Evolutionary conservation across 2,888 invertebrate genomes (phyloP).

Genomic region (Archips crataeganus): DNA sequence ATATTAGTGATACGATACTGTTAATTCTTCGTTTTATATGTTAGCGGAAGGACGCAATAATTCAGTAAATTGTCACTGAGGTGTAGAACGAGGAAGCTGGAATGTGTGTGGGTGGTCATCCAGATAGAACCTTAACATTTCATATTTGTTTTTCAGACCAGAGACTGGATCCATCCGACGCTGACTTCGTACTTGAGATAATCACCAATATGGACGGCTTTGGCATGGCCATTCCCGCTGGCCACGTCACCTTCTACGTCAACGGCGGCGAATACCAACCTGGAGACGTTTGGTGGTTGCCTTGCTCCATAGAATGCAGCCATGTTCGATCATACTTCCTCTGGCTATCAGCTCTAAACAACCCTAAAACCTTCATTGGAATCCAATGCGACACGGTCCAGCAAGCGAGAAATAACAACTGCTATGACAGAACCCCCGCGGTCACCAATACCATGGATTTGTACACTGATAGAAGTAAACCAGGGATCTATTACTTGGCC

Average conservation of each 20-base stretch:
- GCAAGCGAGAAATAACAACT: conserved; percentile 58
- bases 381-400: conserved; percentile 63
- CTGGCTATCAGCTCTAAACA: conserved; percentile 59
- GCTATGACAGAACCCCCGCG: conserved; percentile 57
- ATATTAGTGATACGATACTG: too few relatives aligned
- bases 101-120: too few relatives aligned
- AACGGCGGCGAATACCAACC: conserved; percentile 65
- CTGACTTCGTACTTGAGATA: conserved; percentile 48
- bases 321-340: conserved; percentile 56
- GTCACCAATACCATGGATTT: conserved; percentile 59
- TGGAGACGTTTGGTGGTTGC: conserved; percentile 55
- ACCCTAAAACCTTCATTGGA: conserved; percentile 60
- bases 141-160: conserved; percentile 34
- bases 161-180: conserved; percentile 50
- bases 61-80: too few relatives aligned
- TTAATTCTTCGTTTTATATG: too few relatives aligned
- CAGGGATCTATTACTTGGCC: conserved; percentile 61
- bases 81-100: too few relatives aligned
- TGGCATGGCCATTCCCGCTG: conserved; percentile 49
- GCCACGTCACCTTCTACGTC: conserved; percentile 53
- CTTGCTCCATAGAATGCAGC: conserved; percentile 60
- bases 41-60: too few relatives aligned
- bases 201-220: conserved; percentile 49
- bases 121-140: too few relatives aligned
- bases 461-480: conserved; percentile 52